Evolutionary conservation across 2,888 invertebrate genomes (phyloP).

Genomic region (Noctua pronuba): DNA sequence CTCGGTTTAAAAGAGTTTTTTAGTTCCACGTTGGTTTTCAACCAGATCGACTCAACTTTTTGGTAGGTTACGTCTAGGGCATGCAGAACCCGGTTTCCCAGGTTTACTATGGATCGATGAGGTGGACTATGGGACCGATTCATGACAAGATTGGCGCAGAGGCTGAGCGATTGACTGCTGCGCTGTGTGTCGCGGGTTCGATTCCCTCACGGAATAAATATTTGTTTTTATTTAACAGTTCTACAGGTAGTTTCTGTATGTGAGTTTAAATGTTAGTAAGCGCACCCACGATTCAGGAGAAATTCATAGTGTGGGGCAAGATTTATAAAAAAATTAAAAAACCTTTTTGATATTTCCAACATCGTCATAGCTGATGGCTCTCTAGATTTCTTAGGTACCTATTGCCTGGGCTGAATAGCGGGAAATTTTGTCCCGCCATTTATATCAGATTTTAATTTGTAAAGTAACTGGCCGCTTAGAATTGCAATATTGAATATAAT

Average conservation of each 20-base stretch:
- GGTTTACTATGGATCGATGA: no score
- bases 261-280: no score
- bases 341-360: no score
- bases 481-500: background rate
- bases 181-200: background rate
- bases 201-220: no score
- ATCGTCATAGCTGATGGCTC: background rate
- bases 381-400: background rate
- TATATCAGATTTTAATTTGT: background rate
- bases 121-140: background rate
- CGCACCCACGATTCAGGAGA: no score
- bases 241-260: background rate
- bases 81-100: no score
- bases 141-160: background rate
- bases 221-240: no score
- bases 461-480: no score
- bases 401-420: background rate
- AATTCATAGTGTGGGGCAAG: no score
- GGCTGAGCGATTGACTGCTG: background rate
- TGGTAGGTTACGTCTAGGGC: no score
- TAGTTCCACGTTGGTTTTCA: background rate
- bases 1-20: background rate
- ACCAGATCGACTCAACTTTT: no score
- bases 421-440: background rate
- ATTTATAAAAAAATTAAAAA: no score